Base-by-base conservation (phyloP, 2,113 vertebrate species). In the Anser cygnoides region DNA sequence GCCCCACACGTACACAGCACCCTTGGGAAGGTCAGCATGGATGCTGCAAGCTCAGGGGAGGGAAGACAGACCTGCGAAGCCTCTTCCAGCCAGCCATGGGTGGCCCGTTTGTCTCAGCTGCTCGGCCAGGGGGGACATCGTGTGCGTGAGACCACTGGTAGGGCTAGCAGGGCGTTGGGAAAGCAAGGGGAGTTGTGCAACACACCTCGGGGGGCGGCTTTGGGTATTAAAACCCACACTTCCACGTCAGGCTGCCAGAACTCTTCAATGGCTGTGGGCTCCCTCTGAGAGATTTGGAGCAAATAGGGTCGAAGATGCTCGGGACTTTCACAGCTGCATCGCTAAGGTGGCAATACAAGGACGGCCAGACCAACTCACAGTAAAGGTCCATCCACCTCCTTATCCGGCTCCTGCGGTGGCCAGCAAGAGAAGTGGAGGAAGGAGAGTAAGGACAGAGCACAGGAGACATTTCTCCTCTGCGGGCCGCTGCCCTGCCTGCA, bases 61-160 rank as follows among this genome's bases (percentile, higher is more conserved):
- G 35, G 28, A 55, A 81, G 28, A 21, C 4, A 29, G 20, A 15
- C 28, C 54, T 67, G 11, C 23, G 75, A 11, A 78, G 18, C 68
- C 26, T 62, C 73, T 57, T 84, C 35, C 52, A 57, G 31, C 25
- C 37, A 22, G 43, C 13, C n/a, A 3, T 5, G 20, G 20, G 14
- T 35, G 59, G 26, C 13, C 74, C 79, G 52, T 35, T 83, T 50
- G 39, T 50, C n/a, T 67, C 41, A 41, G 31, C 4, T 2, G 4
- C n/a, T 22, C n/a, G 50, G 46, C 23, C 5, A 2, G 13, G 1
- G 22, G 3, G 17, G 11, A 44, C 7, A 3, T 6, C 0, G 0
- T 5, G 17, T 22, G 55, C 19, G 44, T 3, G 22, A 85, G 43
- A 28, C 55, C 72, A 52, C 18, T 5, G 0, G 41, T 4, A 59